phyloP scores from a whole-genome alignment of 2,797 vertebrate genomes.

The Megalops cyprinoides region DNA sequence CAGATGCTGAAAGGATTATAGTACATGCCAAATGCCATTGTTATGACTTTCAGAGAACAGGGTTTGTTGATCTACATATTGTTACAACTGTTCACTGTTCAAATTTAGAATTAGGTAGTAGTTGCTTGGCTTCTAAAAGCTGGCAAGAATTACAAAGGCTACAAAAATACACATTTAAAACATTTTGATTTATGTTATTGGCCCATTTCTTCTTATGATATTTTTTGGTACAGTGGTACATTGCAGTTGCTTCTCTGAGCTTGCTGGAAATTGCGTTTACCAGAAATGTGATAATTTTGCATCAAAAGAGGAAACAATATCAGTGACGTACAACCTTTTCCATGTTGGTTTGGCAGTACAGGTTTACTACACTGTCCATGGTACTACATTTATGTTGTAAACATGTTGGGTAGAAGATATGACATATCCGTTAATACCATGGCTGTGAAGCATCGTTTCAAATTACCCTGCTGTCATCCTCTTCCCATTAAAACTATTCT shows the following conservation, averaged over 20 bases:
- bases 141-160: background rate
- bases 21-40: background rate
- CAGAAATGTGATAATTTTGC: conserved; percentile 17
- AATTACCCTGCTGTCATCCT: background rate
- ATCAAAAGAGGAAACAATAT: background rate
- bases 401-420: too few species aligned
- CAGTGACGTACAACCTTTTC: background rate
- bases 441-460: background rate
- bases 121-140: background rate
- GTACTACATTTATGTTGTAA: too few species aligned
- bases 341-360: background rate
- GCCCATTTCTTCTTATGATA: conserved; percentile 7
- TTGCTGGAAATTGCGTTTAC: conserved; percentile 29
- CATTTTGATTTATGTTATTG: background rate
- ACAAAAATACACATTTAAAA: background rate
- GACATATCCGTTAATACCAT: background rate
- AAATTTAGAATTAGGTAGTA: background rate
- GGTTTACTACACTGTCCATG: background rate
- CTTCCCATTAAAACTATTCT: background rate
- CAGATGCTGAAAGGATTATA: background rate
- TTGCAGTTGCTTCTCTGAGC: background rate
- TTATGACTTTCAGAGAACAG: background rate
- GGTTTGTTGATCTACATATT: background rate
- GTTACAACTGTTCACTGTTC: background rate
- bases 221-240: conserved; percentile 1